Conservation (phyloP, 1,140 invertebrate genomes). For the Sinella curviseta region DNA sequence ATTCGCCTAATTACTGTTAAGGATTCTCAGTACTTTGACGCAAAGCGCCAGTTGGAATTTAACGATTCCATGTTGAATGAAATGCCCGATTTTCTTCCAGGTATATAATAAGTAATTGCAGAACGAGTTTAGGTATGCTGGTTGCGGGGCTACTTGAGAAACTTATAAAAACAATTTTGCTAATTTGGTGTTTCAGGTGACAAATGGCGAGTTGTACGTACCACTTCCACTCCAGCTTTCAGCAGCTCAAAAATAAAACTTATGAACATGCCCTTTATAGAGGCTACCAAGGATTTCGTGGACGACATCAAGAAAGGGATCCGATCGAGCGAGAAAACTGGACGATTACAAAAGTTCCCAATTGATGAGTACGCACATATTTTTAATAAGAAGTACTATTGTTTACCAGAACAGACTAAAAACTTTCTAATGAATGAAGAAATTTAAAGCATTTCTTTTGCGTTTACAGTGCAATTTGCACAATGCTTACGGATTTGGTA, state of each 20-base stretch:
- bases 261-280: constrained; percentile 25
- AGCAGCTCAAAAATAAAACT: constrained; percentile 35
- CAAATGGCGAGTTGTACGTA: constrained; percentile 48
- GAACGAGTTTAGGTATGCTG: too few relatives aligned
- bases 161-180: neutral
- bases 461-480: neutral
- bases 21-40: constrained; percentile 62
- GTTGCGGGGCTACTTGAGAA: too few relatives aligned
- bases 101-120: constrained; percentile 28
- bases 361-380: neutral
- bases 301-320: neutral
- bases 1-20: constrained; percentile 59
- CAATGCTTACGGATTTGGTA: constrained; percentile 21
- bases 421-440: too few relatives aligned
- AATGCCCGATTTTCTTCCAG: constrained; percentile 38
- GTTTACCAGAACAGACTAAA: too few relatives aligned
- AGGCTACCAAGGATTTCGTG: constrained; percentile 28
- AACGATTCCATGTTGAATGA: constrained; percentile 35
- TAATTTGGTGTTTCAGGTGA: constrained; percentile 56
- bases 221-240: constrained; percentile 24
- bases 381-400: too few relatives aligned
- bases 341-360: neutral
- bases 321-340: neutral
- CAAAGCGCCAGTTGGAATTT: constrained; percentile 50
- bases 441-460: too few relatives aligned